Conservation (phyloP, 2,888 invertebrate species). For the Microplitis deprimator region DNA sequence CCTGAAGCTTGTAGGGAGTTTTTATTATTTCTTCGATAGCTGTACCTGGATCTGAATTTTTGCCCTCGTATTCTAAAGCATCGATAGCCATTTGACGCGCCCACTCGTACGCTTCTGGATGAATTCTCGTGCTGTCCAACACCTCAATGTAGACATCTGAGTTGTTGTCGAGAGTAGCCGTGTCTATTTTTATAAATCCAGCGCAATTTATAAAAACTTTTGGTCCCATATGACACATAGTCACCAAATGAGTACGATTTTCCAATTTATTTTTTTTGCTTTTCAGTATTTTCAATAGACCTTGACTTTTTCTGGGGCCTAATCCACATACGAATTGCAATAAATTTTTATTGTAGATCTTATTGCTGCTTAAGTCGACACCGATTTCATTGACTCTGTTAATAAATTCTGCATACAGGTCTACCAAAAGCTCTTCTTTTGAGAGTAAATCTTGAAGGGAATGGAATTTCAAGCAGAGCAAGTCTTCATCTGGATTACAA, state of each 20-base stretch:
- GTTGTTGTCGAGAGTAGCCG: conserved; percentile 92
- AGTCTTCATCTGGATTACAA: conserved; percentile 96
- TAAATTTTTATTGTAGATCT: conserved; percentile 88
- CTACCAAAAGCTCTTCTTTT: conserved; percentile 89
- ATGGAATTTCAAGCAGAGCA: conserved; percentile 94
- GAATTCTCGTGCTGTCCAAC: conserved; percentile 96
- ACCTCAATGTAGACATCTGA: conserved; percentile 97
- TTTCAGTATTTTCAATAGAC: conserved; percentile 84
- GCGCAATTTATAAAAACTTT: conserved; percentile 99
- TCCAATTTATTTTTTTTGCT: conserved; percentile 94
- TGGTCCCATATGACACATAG: conserved; percentile 96
- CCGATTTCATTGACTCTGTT: conserved; percentile 98
- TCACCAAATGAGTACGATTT: conserved; percentile 95
- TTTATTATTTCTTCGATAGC: conserved; percentile 98
- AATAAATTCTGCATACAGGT: conserved; percentile 90
- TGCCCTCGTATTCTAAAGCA: conserved; percentile 97
- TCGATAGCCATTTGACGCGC: conserved; percentile 99
- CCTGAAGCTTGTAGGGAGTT: conserved; percentile 93
- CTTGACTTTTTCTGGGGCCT: conserved; percentile 94
- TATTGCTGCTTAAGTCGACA: conserved; percentile 94
- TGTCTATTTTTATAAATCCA: conserved; percentile 99
- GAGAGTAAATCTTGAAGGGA: conserved; percentile 84
- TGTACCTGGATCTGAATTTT: conserved; percentile 95
- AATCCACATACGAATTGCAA: conserved; percentile 98
- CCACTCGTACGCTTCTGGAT: conserved; percentile 99